phyloP scores from a whole-genome alignment of 2,113 vertebrate species.

The Sula dactylatra region DNA sequence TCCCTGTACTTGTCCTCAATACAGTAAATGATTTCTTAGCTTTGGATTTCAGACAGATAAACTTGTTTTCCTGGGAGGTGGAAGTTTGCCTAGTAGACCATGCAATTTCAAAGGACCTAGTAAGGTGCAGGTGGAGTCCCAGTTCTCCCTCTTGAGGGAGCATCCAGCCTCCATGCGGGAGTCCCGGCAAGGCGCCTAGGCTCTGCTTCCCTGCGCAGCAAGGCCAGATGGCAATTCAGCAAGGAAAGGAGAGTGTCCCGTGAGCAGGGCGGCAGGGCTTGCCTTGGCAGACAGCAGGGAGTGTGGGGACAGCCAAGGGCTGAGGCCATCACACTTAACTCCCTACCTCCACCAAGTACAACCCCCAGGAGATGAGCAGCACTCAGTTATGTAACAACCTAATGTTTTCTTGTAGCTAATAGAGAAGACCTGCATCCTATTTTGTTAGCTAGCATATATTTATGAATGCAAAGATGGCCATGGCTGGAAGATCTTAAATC shows the following conservation, averaged over 20 bases:
- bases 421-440: not conserved
- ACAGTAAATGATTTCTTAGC: not conserved
- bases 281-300: not conserved
- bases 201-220: not conserved
- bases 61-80: not conserved
- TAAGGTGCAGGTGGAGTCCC: not conserved
- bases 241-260: accelerated
- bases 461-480: not conserved
- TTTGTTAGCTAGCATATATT: not conserved
- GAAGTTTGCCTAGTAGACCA: not conserved
- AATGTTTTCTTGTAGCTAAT: not conserved
- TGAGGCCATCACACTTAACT: not conserved
- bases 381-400: not conserved
- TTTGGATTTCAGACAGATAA: not conserved
- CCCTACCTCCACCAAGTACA: not conserved
- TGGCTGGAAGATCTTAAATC: not conserved
- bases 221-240: not conserved
- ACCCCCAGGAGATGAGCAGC: not conserved
- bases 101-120: not conserved
- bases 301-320: not conserved
- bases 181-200: accelerated
- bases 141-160: no score
- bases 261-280: not conserved
- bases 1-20: not conserved
- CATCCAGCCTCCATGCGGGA: accelerated